These are phyloP conservation scores for Notospermus geniculatus DNA, from an alignment of 1,140 invertebrate genomes.

Conservation along the genomic window DNA sequence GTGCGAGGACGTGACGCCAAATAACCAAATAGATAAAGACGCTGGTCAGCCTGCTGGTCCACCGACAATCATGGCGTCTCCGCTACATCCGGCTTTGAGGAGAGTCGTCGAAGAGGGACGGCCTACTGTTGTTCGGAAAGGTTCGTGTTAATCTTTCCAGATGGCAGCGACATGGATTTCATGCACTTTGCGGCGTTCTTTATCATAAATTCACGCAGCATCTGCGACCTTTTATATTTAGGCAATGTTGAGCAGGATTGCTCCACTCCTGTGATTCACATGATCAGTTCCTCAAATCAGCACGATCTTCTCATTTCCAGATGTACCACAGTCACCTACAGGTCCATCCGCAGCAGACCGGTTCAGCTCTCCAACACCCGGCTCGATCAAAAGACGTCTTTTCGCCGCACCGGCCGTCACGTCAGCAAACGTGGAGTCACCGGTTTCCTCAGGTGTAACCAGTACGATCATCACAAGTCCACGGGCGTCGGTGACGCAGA, in stretches of 20 bases:
- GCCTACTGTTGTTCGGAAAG: background rate
- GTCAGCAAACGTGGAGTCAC: conserved; percentile 4
- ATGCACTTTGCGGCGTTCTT: no score
- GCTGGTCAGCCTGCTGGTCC: background rate
- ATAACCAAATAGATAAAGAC: conserved; percentile 3
- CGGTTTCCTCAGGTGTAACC: background rate
- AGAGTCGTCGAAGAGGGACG: conserved; percentile 21
- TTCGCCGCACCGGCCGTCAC: conserved; percentile 34
- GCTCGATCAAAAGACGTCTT: conserved; percentile 51
- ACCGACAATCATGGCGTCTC: conserved; percentile 7
- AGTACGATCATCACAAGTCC: background rate
- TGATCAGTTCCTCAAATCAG: no score
- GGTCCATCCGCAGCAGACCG: conserved; percentile 46
- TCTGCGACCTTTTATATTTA: no score
- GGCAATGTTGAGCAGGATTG: background rate
- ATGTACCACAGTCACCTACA: conserved; percentile 49
- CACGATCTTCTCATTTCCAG: conserved; percentile 24
- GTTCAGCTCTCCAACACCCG: conserved; percentile 53
- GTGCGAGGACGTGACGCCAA: conserved; percentile 49
- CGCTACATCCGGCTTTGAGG: conserved; percentile 33
- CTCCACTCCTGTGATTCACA: background rate
- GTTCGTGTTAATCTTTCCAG: background rate
- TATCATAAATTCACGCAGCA: no score
- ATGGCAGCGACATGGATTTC: no score
- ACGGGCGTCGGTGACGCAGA: background rate